phyloP scores from a whole-genome alignment of 2,113 vertebrate genomes.

The Albula goreensis region DNA sequence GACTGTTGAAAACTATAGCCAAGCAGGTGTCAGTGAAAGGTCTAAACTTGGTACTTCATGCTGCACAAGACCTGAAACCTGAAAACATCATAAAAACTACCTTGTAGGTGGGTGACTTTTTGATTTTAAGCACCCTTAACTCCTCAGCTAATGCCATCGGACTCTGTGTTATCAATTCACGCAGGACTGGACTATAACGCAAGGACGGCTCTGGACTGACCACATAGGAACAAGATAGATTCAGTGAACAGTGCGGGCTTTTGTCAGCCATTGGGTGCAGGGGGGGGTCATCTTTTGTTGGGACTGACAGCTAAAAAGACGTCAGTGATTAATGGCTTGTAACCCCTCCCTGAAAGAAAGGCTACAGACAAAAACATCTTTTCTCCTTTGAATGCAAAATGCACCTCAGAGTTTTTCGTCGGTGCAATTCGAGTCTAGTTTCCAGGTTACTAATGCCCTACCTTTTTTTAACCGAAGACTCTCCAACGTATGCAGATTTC shows the following conservation, averaged over 20 bases:
- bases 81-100: no score
- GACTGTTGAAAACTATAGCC: no score
- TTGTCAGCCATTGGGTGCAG: constrained; percentile 61
- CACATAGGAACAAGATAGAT: constrained; percentile 29
- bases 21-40: no score
- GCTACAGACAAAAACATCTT: constrained; percentile 49
- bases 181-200: neutral
- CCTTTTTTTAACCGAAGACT: constrained; percentile 44
- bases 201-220: constrained; percentile 41
- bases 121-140: neutral
- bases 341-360: constrained; percentile 70
- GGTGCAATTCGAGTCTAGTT: constrained; percentile 56
- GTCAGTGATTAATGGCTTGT: constrained; percentile 82
- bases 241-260: constrained; percentile 61
- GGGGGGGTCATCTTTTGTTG: constrained; percentile 77
- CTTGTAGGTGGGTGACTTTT: no score
- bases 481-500: constrained; percentile 61
- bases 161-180: neutral
- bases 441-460: constrained; percentile 57
- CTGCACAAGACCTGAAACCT: no score
- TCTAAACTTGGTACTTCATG: no score
- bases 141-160: neutral
- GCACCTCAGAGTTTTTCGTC: constrained; percentile 57
- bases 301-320: constrained; percentile 82
- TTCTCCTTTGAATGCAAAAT: constrained; percentile 51